phyloP scores from a whole-genome alignment of 23 tunicate genomes.

The Aplidium turbinatum region DNA sequence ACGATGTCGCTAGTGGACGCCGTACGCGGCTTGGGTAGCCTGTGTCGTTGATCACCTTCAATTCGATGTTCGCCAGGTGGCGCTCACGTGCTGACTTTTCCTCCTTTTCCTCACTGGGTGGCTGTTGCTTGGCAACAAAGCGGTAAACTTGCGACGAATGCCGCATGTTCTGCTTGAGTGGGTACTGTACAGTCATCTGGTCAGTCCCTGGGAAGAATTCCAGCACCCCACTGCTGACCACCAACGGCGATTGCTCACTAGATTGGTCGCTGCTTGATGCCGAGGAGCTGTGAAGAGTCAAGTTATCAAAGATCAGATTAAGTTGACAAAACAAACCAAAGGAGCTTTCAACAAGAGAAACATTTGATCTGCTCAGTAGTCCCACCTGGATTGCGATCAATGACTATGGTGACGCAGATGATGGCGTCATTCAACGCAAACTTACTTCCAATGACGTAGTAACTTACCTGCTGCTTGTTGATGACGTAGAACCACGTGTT shows the following conservation, averaged over 20 bases:
- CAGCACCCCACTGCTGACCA: conserved; percentile 55
- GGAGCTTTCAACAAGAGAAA: too few relatives aligned
- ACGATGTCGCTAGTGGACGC: conserved; percentile 62
- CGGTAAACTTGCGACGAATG: conserved; percentile 61
- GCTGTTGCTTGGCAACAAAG: conserved; percentile 29
- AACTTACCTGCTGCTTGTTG: conserved; percentile 12
- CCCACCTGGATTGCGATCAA: too few relatives aligned
- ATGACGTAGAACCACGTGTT: conserved; percentile 26
- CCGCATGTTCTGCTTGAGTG: conserved; percentile 84
- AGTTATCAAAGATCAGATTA: too few relatives aligned
- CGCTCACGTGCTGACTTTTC: conserved; percentile 47
- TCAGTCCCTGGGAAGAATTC: conserved; percentile 64
- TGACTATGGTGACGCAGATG: too few relatives aligned
- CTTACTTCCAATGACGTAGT: too few relatives aligned
- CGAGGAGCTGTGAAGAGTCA: conserved; percentile 34
- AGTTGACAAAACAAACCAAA: too few relatives aligned
- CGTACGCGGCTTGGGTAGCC: conserved; percentile 94
- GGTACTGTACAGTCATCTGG: conserved; percentile 56
- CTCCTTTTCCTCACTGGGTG: conserved; percentile 13
- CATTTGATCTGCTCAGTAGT: too few relatives aligned
- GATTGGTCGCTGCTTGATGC: conserved; percentile 33
- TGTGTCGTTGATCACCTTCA: conserved; percentile 89
- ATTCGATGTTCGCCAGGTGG: conserved; percentile 73
- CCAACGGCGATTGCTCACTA: conserved; percentile 26
- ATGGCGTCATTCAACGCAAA: too few relatives aligned